Evolutionary conservation across 2,113 vertebrate genomes (phyloP).

Genomic region (Amblyornis subalaris): DNA sequence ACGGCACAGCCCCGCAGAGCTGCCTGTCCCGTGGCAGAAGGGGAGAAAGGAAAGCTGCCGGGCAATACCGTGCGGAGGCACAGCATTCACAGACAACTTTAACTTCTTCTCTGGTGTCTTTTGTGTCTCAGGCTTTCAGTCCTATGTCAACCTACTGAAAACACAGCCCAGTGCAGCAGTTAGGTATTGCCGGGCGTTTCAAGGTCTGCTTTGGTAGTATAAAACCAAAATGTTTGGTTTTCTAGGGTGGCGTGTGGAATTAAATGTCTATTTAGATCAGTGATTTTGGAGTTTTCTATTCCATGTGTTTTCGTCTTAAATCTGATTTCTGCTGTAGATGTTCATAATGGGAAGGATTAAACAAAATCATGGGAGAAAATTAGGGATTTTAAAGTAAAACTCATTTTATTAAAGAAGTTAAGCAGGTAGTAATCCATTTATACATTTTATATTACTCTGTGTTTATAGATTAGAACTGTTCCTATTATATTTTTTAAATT

Average conservation of each 20-base stretch:
- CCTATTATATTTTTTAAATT: background rate
- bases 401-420: background rate
- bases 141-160: background rate
- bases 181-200: background rate
- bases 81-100: accelerated
- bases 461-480: background rate
- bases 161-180: accelerated
- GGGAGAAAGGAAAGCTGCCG: background rate
- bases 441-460: background rate
- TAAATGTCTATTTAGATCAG: background rate
- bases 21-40: background rate
- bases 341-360: background rate
- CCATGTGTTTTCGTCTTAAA: background rate
- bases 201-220: too few species aligned
- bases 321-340: background rate
- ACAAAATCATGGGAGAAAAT: background rate
- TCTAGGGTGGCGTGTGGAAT: background rate
- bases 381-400: background rate
- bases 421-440: background rate
- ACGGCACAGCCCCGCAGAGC: accelerated
- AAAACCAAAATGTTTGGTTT: background rate
- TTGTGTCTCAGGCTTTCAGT: background rate
- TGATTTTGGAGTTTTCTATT: background rate
- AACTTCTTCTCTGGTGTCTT: background rate
- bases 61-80: background rate